These are phyloP conservation scores for Phymastichus coffea DNA, from an alignment of 1,140 invertebrate species.

Conservation along the genomic window DNA sequence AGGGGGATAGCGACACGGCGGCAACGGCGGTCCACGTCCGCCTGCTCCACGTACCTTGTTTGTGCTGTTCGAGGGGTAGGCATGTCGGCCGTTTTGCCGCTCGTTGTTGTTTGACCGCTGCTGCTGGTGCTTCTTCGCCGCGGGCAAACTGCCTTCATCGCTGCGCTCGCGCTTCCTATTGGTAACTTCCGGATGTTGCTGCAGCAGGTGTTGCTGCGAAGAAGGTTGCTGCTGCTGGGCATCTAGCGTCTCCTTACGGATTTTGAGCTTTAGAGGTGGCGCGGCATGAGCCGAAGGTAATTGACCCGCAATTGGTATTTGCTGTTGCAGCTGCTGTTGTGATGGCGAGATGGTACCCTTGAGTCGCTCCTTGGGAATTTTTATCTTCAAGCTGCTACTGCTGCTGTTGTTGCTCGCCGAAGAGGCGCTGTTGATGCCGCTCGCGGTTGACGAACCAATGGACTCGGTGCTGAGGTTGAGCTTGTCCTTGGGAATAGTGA, in stretches of 20 bases:
- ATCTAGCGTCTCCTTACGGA: conserved; percentile 57
- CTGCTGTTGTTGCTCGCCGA: not conserved
- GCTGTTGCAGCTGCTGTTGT: conserved; percentile 35
- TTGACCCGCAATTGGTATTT: conserved; percentile 35
- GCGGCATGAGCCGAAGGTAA: conserved; percentile 30
- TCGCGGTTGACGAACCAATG: conserved; percentile 14
- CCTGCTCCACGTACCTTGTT: conserved; percentile 59
- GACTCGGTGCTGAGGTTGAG: conserved; percentile 48
- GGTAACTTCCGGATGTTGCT: conserved; percentile 22
- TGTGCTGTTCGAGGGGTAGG: conserved; percentile 52
- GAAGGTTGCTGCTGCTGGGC: conserved; percentile 34
- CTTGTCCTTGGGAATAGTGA: conserved; percentile 70
- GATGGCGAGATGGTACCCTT: conserved; percentile 43
- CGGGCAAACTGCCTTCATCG: conserved; percentile 26
- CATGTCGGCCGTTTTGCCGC: conserved; percentile 49
- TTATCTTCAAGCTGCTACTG: conserved; percentile 60
- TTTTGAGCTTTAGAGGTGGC: conserved; percentile 60
- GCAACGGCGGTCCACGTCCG: conserved; percentile 37
- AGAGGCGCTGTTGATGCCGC: no score
- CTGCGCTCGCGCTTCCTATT: conserved; percentile 42
- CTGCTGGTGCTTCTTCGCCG: conserved; percentile 24
- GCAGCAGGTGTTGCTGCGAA: conserved; percentile 18
- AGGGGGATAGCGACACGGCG: conserved; percentile 40
- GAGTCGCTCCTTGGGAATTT: conserved; percentile 64
- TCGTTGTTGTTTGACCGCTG: conserved; percentile 27